These are phyloP conservation scores for Dolichallabes microphthalmus DNA, from an alignment of 2,113 vertebrate genomes.

Conservation along the genomic window DNA sequence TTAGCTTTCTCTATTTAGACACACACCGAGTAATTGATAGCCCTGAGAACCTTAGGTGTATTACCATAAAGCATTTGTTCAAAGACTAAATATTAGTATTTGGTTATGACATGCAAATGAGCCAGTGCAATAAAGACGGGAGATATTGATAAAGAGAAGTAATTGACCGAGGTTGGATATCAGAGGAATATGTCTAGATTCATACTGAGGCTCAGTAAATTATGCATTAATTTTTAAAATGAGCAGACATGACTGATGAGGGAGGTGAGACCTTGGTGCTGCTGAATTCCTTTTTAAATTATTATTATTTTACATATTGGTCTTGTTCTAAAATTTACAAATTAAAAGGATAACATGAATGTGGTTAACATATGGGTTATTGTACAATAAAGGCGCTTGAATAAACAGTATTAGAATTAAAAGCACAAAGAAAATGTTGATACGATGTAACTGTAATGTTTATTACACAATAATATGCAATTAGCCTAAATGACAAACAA, in stretches of 20 bases:
- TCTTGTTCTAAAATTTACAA: not conserved
- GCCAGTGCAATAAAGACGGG: conserved; percentile 55
- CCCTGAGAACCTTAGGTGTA: conserved; percentile 64
- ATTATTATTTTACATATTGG: not conserved
- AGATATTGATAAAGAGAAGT: conserved; percentile 64
- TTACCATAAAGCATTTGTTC: conserved; percentile 62
- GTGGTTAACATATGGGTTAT: not conserved
- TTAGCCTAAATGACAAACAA: not conserved
- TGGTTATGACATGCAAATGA: conserved; percentile 72
- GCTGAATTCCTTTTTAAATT: conserved; percentile 16
- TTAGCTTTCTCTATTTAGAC: conserved; percentile 60
- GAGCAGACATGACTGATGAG: conserved; percentile 56
- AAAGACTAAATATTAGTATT: conserved; percentile 66
- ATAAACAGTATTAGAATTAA: not conserved
- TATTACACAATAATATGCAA: not conserved
- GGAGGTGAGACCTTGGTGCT: conserved; percentile 30
- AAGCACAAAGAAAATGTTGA: not conserved
- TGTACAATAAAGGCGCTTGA: not conserved
- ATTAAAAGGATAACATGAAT: not conserved
- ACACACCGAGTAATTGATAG: conserved; percentile 58
- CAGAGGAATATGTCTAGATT: conserved; percentile 50
- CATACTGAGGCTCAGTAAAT: conserved; percentile 54
- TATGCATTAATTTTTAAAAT: conserved; percentile 55
- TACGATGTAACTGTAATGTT: conserved; percentile 3
- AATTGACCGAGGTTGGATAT: conserved; percentile 57